Base-by-base conservation (phyloP, 2,797 vertebrate species). In the Lithobates sylvaticus region DNA sequence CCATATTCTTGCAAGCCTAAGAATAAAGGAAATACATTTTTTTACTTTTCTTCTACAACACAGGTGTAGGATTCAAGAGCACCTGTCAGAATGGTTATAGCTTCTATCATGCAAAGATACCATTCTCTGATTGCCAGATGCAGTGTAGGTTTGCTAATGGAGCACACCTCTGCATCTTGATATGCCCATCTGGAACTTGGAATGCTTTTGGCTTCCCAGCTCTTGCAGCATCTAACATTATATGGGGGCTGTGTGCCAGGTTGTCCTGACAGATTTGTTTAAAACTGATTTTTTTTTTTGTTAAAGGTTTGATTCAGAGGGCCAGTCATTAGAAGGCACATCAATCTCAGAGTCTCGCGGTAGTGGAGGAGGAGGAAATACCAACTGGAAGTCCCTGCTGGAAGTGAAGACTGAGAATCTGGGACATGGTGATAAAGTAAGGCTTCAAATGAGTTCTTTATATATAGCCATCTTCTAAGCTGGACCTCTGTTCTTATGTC, bases 251-350 rank as follows among this genome's bases (percentile, higher is more conserved):
- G n/a, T 61, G 1, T 61, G 18, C 5, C 5, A 61, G 21, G 21
- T 18, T 61, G 54, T 61, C 21, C 54, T 61, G 18, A 61, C 21
- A 23, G 21, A 2, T 61, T 12, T 16, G 21, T 5, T 21, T 21
- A 5, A 54, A 54, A 47, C 39, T 2, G 6, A 13, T 0, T 18
- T 18, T 1, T 54, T 54, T 54, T 5, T 54, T 54, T 88, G 10
- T 89, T 86, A 87, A 72, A 99, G 98, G 98, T 99, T 96, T 89
- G 98, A 99, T 91, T 96, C 96, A 0, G 98, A 99, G 91, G 98
- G 98, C 79, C 97, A 99, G 67, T 89, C 94, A 68, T 90, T 99
- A 88, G 97, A 97, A 67, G 93, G 95, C 15, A 83, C 96, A 89
- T 99, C 97, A 12, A 94, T 99, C 93, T 99, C 98, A 0, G 97